Base-by-base conservation (phyloP, 2,797 vertebrate genomes). In the Brachymystax lenok region DNA sequence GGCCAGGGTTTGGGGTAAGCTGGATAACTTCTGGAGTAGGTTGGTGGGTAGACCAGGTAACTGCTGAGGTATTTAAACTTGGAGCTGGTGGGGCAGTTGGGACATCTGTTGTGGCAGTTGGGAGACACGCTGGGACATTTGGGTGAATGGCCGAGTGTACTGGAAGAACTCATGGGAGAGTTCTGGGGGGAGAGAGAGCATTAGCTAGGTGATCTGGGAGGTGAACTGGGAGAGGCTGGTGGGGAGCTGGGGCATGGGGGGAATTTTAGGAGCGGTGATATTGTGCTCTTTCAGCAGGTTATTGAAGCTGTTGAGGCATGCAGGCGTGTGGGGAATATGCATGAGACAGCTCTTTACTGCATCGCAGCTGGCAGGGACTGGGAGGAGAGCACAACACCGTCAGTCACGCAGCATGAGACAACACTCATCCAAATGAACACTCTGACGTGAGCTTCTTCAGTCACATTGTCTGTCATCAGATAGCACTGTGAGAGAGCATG, bases 281-380 rank as follows among this genome's bases (percentile, higher is more conserved):
- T 92, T 88, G 82, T 94, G 93, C 82, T 95, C 91, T 84, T 93
- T 93, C 84, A 94, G 91, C 84, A 90, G 91, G 7, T 88, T 93
- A 90, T 90, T 93, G 91, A 95, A 89, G 88, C 90, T 85, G 87
- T 93, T 87, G 17, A 91, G 79, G 86, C 90, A 90, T 77, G 85
- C 84, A 0, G 85, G 86, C 59, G 77, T 88, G 82, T 81, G 91
- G 82, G 92, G 92, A 33, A 94, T 74, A 80, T 75, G 90, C 92
- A 93, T 94, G 83, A 95, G 90, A 79, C 93, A 95, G 85, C 81
- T 91, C 89, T 93, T 93, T 82, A 95, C 77, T 10, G 87, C 69
- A 78, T 91, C 90, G 17, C 94, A 95, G 89, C 90, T 92, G 86
- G 87, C 85, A 63, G 86, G 88, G 83, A 82, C 94, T 95, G 91